Conservation (phyloP, 2,113 vertebrate species). For the Epinephelus cyanopodus region DNA sequence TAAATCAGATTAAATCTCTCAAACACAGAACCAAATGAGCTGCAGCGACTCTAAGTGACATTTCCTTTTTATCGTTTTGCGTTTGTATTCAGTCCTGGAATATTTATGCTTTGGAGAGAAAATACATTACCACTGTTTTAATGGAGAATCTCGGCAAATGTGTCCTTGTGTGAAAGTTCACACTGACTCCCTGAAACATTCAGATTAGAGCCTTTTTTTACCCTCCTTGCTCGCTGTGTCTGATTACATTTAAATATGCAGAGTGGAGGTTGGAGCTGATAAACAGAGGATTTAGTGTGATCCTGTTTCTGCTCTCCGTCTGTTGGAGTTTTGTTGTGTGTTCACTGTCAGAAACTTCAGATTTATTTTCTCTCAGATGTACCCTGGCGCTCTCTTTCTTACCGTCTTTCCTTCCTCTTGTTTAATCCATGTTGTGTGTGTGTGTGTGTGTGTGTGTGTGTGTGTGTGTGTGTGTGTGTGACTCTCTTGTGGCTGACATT, state of each 20-base stretch:
- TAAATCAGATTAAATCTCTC: constrained; percentile 9
- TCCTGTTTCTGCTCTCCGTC: constrained; percentile 15
- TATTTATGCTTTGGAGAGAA: constrained; percentile 16
- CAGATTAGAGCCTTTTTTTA: constrained; percentile 25
- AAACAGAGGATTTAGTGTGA: constrained; percentile 34
- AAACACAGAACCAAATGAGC: constrained; percentile 5
- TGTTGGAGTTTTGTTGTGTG: constrained; percentile 6
- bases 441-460: no score
- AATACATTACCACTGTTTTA: constrained; percentile 38
- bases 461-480: background rate
- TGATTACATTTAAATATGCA: constrained; percentile 66
- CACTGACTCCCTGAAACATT: constrained; percentile 34
- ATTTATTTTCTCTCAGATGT: background rate
- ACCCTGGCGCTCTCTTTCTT: background rate
- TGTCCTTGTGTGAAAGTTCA: constrained; percentile 50
- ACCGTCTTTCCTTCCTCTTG: background rate
- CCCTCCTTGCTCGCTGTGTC: constrained; percentile 10
- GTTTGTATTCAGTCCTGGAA: constrained; percentile 11
- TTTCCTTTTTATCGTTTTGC: background rate
- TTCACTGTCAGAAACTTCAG: background rate
- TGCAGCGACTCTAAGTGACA: background rate
- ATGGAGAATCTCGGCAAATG: constrained; percentile 4
- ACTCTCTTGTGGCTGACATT: background rate
- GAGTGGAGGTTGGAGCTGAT: constrained; percentile 22
- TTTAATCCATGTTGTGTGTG: background rate